phyloP scores from a whole-genome alignment of 2,888 invertebrate genomes.

The Dryomyza anilis region DNA sequence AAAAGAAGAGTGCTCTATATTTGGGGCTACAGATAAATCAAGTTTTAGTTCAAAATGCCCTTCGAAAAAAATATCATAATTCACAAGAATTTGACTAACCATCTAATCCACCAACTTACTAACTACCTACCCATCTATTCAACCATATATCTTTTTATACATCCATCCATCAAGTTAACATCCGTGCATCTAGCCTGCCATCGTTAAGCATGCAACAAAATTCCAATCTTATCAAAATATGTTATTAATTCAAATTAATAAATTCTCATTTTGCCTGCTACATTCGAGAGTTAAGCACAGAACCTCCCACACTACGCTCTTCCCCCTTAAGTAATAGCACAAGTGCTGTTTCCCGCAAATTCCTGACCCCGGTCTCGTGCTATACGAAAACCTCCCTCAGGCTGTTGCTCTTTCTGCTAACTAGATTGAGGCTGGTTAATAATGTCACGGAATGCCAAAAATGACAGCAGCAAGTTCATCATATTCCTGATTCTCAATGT shows the following conservation, averaged over 20 bases:
- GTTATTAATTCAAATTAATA: conserved; percentile 58
- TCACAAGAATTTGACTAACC: neutral
- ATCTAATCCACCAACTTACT: neutral
- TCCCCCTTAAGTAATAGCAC: neutral
- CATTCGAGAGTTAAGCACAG: conserved; percentile 11
- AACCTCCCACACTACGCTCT: neutral
- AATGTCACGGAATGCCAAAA: conserved; percentile 29
- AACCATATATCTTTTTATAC: neutral
- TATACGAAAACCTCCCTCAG: neutral
- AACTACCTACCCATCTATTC: conserved; percentile 11
- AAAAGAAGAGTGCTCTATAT: neutral
- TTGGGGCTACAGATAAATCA: too few relatives aligned
- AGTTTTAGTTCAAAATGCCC: too few relatives aligned
- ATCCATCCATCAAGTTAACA: conserved; percentile 22
- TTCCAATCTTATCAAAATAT: conserved; percentile 48
- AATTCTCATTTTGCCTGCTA: conserved; percentile 45
- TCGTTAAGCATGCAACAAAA: conserved; percentile 31
- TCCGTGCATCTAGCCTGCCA: neutral
- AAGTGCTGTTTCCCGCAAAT: neutral
- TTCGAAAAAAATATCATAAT: neutral
- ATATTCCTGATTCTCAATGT: conserved; percentile 15
- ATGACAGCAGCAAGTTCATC: conserved; percentile 28
- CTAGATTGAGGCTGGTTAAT: conserved; percentile 17
- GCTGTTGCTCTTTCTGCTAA: neutral
- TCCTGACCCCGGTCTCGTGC: too few relatives aligned